phyloP scores from a whole-genome alignment of 2,888 invertebrate genomes.

The Andrena trimmerana region DNA sequence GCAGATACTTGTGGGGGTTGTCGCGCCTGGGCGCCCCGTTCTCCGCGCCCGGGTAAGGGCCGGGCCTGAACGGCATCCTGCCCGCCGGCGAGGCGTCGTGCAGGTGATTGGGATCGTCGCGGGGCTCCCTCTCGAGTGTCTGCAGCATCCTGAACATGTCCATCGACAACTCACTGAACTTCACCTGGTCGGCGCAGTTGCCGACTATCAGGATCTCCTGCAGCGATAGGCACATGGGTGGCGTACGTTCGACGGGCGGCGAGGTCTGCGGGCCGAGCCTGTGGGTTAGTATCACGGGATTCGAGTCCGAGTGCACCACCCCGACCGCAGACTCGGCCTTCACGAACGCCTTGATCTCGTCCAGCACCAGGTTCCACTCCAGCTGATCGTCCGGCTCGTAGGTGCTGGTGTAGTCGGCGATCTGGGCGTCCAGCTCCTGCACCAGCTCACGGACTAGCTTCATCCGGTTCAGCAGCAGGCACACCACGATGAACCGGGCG shows the following conservation, averaged over 20 bases:
- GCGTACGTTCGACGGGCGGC: constrained; percentile 94
- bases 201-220: constrained; percentile 98
- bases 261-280: constrained; percentile 93
- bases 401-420: constrained; percentile 97
- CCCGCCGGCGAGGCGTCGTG: constrained; percentile 91
- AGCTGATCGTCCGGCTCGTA: constrained; percentile 97
- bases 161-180: constrained; percentile 98
- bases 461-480: constrained; percentile 96
- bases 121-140: constrained; percentile 96
- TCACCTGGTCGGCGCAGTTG: constrained; percentile 96
- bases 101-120: constrained; percentile 91
- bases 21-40: constrained; percentile 92
- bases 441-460: constrained; percentile 96
- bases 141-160: constrained; percentile 99
- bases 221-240: constrained; percentile 94
- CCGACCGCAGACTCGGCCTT: constrained; percentile 96
- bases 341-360: constrained; percentile 97
- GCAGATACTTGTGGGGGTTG: constrained; percentile 98
- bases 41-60: constrained; percentile 88
- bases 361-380: constrained; percentile 97
- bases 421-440: constrained; percentile 96
- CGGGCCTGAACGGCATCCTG: constrained; percentile 87
- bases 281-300: constrained; percentile 94
- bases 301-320: constrained; percentile 94
- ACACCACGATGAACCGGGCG: constrained; percentile 98